Conservation (phyloP, 2,113 vertebrate genomes). For the Dipodomys merriami region DNA sequence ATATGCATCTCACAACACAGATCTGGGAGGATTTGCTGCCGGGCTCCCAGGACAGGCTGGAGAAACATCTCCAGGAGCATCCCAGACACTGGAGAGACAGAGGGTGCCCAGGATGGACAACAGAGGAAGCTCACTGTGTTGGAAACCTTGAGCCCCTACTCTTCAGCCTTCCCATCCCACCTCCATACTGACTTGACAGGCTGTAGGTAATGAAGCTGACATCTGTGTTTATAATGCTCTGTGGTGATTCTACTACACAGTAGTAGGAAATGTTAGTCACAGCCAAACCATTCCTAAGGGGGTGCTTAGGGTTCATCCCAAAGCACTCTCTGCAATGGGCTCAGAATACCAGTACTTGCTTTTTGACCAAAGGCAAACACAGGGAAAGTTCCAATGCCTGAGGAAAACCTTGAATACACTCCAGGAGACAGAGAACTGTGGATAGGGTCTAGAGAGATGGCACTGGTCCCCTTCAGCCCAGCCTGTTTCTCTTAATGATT, state of each 20-base stretch:
- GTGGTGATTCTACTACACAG: neutral
- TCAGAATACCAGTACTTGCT: too few species aligned
- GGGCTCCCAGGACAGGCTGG: neutral
- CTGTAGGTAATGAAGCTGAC: neutral
- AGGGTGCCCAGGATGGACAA: neutral
- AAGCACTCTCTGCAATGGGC: too few species aligned
- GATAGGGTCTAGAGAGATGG: rapidly evolving
- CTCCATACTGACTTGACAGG: neutral
- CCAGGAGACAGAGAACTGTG: neutral
- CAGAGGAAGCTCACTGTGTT: neutral
- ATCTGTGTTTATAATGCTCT: neutral
- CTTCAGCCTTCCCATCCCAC: neutral
- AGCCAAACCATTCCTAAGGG: neutral
- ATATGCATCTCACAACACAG: neutral
- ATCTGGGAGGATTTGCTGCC: neutral
- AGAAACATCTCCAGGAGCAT: neutral
- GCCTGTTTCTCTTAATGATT: neutral
- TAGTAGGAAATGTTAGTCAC: neutral
- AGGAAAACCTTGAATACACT: neutral
- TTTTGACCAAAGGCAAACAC: neutral
- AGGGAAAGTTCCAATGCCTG: neutral
- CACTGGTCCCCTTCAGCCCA: neutral
- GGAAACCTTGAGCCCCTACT: neutral
- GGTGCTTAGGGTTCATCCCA: too few species aligned
- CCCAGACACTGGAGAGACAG: neutral